phyloP scores from a whole-genome alignment of 2,888 invertebrate species.

The Margaritifera margaritifera region DNA sequence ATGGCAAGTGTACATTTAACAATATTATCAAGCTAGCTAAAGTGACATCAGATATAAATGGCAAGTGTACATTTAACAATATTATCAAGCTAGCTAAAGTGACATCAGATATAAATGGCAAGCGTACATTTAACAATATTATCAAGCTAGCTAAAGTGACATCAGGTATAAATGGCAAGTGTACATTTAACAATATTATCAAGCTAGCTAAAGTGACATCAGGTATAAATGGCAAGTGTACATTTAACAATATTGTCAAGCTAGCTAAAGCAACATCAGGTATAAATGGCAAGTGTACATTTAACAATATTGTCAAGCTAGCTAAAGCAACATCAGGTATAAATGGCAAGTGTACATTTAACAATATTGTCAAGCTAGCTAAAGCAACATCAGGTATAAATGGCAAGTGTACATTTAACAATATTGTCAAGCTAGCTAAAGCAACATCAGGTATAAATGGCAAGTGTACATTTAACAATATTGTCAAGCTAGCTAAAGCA shows the following conservation, averaged over 20 bases:
- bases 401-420: too few relatives aligned
- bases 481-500: constrained; percentile 24
- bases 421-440: constrained; percentile 27
- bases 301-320: constrained; percentile 21
- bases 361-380: constrained; percentile 23
- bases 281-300: too few relatives aligned
- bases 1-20: too few relatives aligned
- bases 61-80: too few relatives aligned
- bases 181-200: constrained; percentile 18
- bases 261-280: constrained; percentile 25
- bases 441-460: constrained; percentile 14
- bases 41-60: constrained; percentile 14
- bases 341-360: too few relatives aligned
- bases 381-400: constrained; percentile 20
- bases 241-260: constrained; percentile 18
- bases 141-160: constrained; percentile 23
- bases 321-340: constrained; percentile 24
- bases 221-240: constrained; percentile 18
- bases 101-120: constrained; percentile 14
- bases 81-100: constrained; percentile 27
- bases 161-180: constrained; percentile 14
- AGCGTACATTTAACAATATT: constrained; percentile 19
- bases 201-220: constrained; percentile 21
- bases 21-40: constrained; percentile 27
- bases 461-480: too few relatives aligned